These are phyloP conservation scores for Conistra vaccinii DNA, from an alignment of 2,888 invertebrate genomes.

Conservation along the genomic window DNA sequence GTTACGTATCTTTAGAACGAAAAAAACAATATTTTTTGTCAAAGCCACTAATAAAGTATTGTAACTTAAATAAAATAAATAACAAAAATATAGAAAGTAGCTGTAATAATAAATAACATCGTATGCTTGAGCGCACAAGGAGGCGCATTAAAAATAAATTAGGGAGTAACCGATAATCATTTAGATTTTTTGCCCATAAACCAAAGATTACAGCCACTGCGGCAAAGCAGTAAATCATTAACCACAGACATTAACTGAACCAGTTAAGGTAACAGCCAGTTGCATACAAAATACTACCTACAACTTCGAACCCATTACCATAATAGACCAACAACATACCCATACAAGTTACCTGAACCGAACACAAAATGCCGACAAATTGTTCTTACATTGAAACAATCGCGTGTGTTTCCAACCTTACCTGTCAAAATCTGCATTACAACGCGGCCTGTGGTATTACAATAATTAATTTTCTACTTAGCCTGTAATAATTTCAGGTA, in stretches of 20 bases:
- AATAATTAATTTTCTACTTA: conserved; percentile 72
- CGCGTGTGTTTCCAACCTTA: conserved; percentile 58
- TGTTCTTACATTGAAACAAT: conserved; percentile 39
- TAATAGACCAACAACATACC: conserved; percentile 53
- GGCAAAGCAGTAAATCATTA: conserved; percentile 40
- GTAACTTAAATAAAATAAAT: no score
- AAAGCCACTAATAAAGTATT: no score
- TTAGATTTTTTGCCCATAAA: conserved; percentile 5
- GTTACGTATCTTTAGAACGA: neutral
- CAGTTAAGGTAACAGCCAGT: conserved; percentile 20
- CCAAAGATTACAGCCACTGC: conserved; percentile 23
- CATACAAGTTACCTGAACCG: conserved; percentile 33
- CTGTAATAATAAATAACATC: neutral
- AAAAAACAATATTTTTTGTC: no score
- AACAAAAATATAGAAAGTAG: no score
- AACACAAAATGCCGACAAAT: conserved; percentile 57
- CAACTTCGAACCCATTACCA: conserved; percentile 43
- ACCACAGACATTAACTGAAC: conserved; percentile 20
- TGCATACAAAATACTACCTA: conserved; percentile 35
- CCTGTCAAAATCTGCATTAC: conserved; percentile 70
- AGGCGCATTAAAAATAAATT: conserved; percentile 35
- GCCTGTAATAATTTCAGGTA: conserved; percentile 69
- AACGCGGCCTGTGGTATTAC: conserved; percentile 55
- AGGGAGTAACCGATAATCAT: conserved; percentile 14
- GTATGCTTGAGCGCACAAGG: neutral